Conservation (phyloP, 2,113 vertebrate species). For the Lota lota region DNA sequence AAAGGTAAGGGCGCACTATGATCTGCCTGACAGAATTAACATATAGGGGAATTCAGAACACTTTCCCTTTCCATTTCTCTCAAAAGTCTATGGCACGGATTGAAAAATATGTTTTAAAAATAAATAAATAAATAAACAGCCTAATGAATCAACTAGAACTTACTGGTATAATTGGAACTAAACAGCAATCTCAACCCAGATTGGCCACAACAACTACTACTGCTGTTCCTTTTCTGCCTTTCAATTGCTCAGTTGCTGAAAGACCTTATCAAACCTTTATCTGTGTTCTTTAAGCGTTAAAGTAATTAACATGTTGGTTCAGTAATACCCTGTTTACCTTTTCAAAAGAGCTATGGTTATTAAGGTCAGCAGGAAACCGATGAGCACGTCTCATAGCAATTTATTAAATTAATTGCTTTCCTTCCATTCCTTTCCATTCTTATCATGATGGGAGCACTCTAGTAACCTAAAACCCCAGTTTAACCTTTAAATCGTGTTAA, state of each 20-base stretch:
- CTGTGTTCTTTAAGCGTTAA: neutral
- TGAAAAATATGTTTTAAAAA: too few species aligned
- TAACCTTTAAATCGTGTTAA: constrained; percentile 35
- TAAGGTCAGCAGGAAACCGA: constrained; percentile 20
- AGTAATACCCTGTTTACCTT: constrained; percentile 17
- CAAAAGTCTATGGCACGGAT: too few species aligned
- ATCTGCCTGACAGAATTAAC: too few species aligned
- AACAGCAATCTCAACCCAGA: neutral
- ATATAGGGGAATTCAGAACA: too few species aligned
- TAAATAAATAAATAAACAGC: too few species aligned
- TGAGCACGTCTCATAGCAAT: constrained; percentile 12
- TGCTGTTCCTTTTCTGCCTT: neutral
- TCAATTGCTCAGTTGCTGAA: neutral
- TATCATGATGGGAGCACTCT: constrained; percentile 21
- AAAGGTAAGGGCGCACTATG: too few species aligned
- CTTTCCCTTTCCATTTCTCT: too few species aligned
- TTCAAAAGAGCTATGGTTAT: constrained; percentile 23
- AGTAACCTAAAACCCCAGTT: constrained; percentile 43
- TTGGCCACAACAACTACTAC: neutral
- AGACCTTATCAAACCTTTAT: neutral
- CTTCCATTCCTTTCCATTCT: constrained; percentile 10
- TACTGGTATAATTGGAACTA: neutral
- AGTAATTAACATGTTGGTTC: constrained; percentile 18
- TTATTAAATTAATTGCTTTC: constrained; percentile 37
- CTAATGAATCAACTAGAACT: too few species aligned